Conservation (phyloP, 64 coral and sea anemone genomes). For the Actinia tenebrosa region DNA sequence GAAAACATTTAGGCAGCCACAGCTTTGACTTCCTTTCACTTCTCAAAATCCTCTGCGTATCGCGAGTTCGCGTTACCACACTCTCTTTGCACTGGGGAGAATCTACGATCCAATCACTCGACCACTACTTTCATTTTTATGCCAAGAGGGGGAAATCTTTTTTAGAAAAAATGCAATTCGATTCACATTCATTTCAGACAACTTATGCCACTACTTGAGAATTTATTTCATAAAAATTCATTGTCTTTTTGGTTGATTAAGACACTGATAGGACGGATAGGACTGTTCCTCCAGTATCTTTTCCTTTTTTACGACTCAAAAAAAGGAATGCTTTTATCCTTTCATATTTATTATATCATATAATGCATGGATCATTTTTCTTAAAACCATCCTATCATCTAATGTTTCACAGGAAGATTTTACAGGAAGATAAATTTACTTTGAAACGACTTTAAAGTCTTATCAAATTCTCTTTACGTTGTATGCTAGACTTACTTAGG, state of each 20-base stretch:
- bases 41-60: conserved; percentile 15
- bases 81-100: background rate
- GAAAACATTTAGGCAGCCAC: conserved; percentile 2
- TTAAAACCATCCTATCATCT: background rate
- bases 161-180: no score
- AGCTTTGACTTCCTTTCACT: conserved; percentile 15
- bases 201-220: no score
- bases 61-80: conserved; percentile 28
- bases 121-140: background rate
- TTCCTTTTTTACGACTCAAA: background rate
- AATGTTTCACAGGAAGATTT: background rate
- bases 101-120: background rate
- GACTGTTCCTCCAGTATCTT: no score
- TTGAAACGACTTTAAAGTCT: background rate
- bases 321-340: background rate
- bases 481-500: background rate
- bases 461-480: background rate
- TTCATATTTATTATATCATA: background rate
- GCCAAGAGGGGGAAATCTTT: no score
- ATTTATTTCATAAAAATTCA: no score
- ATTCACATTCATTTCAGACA: no score
- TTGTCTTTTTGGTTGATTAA: no score
- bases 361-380: background rate
- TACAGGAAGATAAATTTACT: background rate
- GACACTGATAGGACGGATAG: no score